Base-by-base conservation (phyloP, 2,797 vertebrate genomes). In the Siniperca scherzeri region DNA sequence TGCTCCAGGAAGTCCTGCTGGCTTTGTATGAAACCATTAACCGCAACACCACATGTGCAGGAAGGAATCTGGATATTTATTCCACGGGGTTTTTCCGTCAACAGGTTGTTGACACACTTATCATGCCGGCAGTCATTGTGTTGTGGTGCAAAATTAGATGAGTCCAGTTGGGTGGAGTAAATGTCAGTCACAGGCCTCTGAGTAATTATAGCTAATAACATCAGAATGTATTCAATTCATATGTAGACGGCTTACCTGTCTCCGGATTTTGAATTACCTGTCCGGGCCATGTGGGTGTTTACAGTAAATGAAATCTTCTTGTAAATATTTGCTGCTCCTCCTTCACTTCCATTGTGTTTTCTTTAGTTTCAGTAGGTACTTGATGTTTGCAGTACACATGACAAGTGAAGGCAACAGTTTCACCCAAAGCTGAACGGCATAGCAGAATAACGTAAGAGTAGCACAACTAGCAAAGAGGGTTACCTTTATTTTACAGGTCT, bases 41-140 rank as follows among this genome's bases (percentile, higher is more conserved):
- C 64, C 77, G 66, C 72, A 88, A 66, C 72, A 77, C 33, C 84
- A 89, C 89, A 87, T 81, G 78, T 74, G 59, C 86, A 82, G 89
- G 87, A 89, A 90, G 91, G 82, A 90, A 87, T 40, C 30, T 10
- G 79, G 70, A 21, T 78, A 62, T 74, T n/a, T 71, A 65, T 79
- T 69, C 62, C 40, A 14, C n/a, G 2, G 40, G 36, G 27, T 83
- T 90, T 30, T 82, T 72, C 88, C 77, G 87, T 91, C 84, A 90
- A 88, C 91, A 92, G 87, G 86, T 88, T 91, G 88, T 91, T 91
- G 88, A 90, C 86, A 84, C 67, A n/a, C 36, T 52, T 68, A 11
- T 42, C 21, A 22, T 21, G 7, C 3, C 38, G 64, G 53, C 38
- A 38, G 73, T 70, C 59, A 77, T 88, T 89, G 86, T 87, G 76